Evolutionary conservation across 2,113 vertebrate genomes (phyloP), one percentile per base, ranked within the genome.

Genomic region (Cathartes aura): DNA sequence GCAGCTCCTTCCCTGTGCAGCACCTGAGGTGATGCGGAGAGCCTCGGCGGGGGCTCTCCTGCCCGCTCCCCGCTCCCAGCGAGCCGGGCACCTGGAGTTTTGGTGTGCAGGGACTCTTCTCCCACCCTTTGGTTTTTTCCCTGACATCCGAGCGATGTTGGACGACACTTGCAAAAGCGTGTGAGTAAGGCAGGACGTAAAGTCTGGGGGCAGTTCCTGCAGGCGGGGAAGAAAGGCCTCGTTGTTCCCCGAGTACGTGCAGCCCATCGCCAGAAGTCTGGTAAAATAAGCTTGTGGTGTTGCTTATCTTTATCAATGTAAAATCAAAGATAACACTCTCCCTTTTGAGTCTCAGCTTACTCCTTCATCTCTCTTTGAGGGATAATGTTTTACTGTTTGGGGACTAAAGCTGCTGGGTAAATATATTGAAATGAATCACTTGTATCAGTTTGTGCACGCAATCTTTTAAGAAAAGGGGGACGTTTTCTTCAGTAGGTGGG

Each of bases 21-120:
- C 53, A 38, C 34, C n/a, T 2, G 12, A 13, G 5, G 24, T 1
- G 27, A 34, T 40, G n/a, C 4, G 3, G 50, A 7, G 50, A 29
- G 19, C 45, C 71, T 17, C 3, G 2, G 29, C 0, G 0, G 30
- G 21, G n/a, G 17, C 6, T 48, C 47, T 36, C 26, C 59, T 32
- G 32, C 52, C 60, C 4, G 15, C n/a, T 17, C 20, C 22, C 24
- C 8, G 20, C 9, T 9, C 15, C 11, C 12, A 23, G 43, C 6
- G 7, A 26, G 72, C 63, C 4, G 7, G 22, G 52, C 17, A 21
- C 40, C 50, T 2, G 8, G 3, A 40, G 23, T 11, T 9, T 9
- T 11, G 9, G 8, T 6, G 23, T 12, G 19, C 52, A 17, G 32
- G 23, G 27, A 9, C 30, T 34, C 47, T 34, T 32, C 45, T 40